These are phyloP conservation scores for Macaria notata DNA, from an alignment of 2,888 invertebrate genomes.

Conservation along the genomic window DNA sequence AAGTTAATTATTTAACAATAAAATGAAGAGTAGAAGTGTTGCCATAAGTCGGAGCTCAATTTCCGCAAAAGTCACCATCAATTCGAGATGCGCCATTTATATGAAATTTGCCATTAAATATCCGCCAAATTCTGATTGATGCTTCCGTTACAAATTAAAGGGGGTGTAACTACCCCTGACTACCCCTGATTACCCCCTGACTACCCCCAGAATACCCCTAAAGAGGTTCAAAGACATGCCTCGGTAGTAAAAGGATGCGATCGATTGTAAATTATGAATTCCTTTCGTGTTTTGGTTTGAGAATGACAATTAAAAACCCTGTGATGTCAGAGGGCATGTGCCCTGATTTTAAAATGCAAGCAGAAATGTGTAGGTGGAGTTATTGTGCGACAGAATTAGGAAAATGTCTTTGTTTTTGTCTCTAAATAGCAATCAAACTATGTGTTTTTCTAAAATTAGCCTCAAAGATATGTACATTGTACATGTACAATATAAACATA, in stretches of 20 bases:
- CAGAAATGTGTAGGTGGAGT: background rate
- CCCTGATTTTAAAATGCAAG: background rate
- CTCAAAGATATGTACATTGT: too few relatives aligned
- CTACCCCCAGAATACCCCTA: conserved; percentile 17
- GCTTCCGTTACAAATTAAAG: conserved; percentile 36
- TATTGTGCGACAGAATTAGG: too few relatives aligned
- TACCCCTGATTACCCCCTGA: conserved; percentile 15
- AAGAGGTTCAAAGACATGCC: conserved; percentile 53
- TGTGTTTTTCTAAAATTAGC: too few relatives aligned
- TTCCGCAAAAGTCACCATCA: background rate
- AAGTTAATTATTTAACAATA: too few relatives aligned
- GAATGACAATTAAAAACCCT: conserved; percentile 33
- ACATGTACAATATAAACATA: too few relatives aligned
- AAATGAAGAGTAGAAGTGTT: too few relatives aligned
- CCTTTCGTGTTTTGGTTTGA: conserved; percentile 35
- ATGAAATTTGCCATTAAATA: conserved; percentile 20
- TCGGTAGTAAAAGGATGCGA: conserved; percentile 49
- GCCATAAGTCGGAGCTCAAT: too few relatives aligned
- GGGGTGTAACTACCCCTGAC: conserved; percentile 24
- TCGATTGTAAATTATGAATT: conserved; percentile 56
- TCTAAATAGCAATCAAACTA: too few relatives aligned
- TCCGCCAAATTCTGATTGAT: conserved; percentile 37
- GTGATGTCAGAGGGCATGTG: conserved; percentile 16
- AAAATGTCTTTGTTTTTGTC: too few relatives aligned
- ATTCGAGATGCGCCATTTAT: conserved; percentile 16